A percentile compares a stretch with the other conserved stretches of the same genome.
Conservation (phyloP, 1,140 invertebrate genomes). For the Sminthurinus signatus region DNA sequence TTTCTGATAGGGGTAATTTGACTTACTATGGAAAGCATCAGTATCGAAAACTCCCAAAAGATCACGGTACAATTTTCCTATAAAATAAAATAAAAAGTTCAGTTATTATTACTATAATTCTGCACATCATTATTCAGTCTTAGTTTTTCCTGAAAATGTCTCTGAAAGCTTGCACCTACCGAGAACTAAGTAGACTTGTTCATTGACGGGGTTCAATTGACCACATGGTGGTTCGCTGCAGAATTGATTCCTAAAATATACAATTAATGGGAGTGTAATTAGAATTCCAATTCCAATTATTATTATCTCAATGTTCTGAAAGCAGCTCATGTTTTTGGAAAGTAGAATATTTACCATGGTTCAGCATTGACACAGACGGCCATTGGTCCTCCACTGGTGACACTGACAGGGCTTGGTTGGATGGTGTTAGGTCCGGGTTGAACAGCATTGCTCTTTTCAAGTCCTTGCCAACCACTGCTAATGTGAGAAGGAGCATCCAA, state of each 20-base stretch:
- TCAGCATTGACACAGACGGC: conserved; percentile 45
- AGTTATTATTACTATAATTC: too few relatives aligned
- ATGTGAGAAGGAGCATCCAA: conserved; percentile 47
- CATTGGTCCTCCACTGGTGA: conserved; percentile 42
- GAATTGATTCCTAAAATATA: too few relatives aligned
- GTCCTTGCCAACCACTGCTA: conserved; percentile 46
- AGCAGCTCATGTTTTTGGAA: too few relatives aligned
- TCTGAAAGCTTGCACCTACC: too few relatives aligned
- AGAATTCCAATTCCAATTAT: too few relatives aligned
- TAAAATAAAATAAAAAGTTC: too few relatives aligned
- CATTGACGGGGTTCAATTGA: conserved; percentile 42
- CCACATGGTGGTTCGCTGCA: conserved; percentile 42
- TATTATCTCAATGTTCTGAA: too few relatives aligned
- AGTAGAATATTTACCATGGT: too few relatives aligned
- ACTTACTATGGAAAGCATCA: conserved; percentile 44
- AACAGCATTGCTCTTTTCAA: conserved; percentile 40
- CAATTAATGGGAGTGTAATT: too few relatives aligned
- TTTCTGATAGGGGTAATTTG: too few relatives aligned
- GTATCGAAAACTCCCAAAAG: conserved; percentile 40
- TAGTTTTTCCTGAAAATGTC: too few relatives aligned
- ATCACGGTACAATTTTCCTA: conserved; percentile 41
- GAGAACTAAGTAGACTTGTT: conserved; percentile 43
- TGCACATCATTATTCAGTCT: too few relatives aligned
- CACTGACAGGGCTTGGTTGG: conserved; percentile 38
- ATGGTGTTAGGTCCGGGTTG: conserved; percentile 41